Base-by-base conservation (phyloP, 2,888 invertebrate species). In the Temnothorax unifasciatus region DNA sequence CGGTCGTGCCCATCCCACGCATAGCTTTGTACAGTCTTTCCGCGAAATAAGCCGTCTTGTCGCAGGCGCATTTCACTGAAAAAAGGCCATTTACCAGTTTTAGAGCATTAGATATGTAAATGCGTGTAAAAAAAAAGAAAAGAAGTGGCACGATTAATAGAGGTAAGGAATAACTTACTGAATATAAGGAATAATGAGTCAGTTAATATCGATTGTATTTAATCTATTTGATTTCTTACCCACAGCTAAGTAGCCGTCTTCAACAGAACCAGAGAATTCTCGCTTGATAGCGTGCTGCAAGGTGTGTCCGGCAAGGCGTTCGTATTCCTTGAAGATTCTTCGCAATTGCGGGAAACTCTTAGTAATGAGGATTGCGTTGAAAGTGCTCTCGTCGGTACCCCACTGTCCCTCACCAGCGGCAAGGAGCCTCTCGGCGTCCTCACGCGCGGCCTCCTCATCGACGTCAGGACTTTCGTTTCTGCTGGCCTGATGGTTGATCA, bases 1-100 rank as follows among this genome's bases (percentile, higher is more conserved):
- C 99, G 93, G 97, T 97, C 13, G 99, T 99, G 85, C 99, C 99
- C 91, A 98, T 95, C 9, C 99, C 99, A 92, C 97, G 97, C 98
- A 99, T 98, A 41, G 98, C 97, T 94, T 97, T 97, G 95, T 98
- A 97, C 73, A 99, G 96, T 64, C 97, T 96, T 93, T 98, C 97
- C 0, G 98, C 99, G 95, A 98, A 99, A 96, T 97, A 99, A 29
- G 96, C 96, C 0, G 97, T 96, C 94, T 97, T 97, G 95, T 98
- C 97, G 92, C 97, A 96, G 1, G 97, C 97, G 89, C 97, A 97
- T 95, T 97, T 97, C 84, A 97, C 97, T 97, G 93, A 18, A 86
- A 52, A 11, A 74, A 25, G 13, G 34, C 4, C 29, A 0, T 61
- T 76, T 13, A 63, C n/a, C n/a, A 75, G 0, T 63, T 61, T 44